Evolutionary conservation across 2,113 vertebrate genomes (phyloP), one percentile per base, ranked within the genome.

Genomic region (Misgurnus mizolepis): DNA sequence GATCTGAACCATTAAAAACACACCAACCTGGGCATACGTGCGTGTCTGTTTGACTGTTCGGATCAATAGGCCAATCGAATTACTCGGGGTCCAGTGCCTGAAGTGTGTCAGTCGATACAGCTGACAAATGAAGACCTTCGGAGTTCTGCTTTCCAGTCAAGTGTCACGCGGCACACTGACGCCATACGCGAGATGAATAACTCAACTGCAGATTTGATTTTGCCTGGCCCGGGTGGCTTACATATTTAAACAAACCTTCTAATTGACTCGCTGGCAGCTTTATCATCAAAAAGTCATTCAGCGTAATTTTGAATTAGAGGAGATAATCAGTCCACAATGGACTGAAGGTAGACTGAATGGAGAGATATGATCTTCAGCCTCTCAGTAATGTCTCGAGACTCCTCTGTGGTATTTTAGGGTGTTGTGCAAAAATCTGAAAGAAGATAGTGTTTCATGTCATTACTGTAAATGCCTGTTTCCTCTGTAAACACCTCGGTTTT

Each of bases 41-140:
- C 49, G 9, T 50, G 43, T 64, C 10, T 68, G 17, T 55, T 8
- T 72, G 60, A 40, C 58, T 45, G 15, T 40, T 39, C 41, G 18
- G 70, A 69, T 83, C 81, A 68, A 83, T 68, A 79, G 34, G 41
- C 12, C 71, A 75, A 18, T 80, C 69, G 27, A 60, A 72, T 55
- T 55, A 66, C 49, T 22, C 6, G 47, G 15, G 49, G 53, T 45
- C 18, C 49, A n/a, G 18, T 60, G 60, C 43, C 18, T 41, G 55
- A 34, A 74, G 53, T 39, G 41, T 39, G 71, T 82, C 18, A 61
- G 40, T 83, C 56, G 40, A 40, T 61, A 40, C 12, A 53, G 34
- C 76, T 60, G 53, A 34, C 62, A 75, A 41, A 6, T 75, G 70
- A 43, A 75, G 50, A 47, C 62, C 65, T 66, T 72, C 60, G 2